Evolutionary conservation across 1,140 invertebrate genomes (phyloP).

Genomic region (Cataglyphis hispanica): DNA sequence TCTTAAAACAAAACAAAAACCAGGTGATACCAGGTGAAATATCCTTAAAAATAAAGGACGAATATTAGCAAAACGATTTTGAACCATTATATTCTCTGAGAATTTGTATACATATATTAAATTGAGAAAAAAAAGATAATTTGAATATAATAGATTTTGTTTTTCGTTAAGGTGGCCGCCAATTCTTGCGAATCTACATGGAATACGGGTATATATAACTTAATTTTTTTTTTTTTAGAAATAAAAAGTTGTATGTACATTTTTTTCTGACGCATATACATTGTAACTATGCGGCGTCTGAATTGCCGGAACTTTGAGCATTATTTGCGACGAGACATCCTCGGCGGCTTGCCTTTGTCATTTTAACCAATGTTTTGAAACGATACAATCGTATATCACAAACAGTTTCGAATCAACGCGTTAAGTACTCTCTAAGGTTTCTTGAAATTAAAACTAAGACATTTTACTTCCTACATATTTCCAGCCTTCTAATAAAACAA

Average conservation of each 20-base stretch:
- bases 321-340: background rate
- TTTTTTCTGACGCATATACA: constrained; percentile 5
- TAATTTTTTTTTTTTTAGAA: constrained; percentile 30
- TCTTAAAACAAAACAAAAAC: constrained; percentile 18
- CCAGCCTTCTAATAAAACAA: constrained; percentile 14
- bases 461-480: constrained; percentile 1
- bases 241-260: constrained; percentile 41
- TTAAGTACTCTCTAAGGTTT: constrained; percentile 37
- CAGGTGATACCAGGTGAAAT: constrained; percentile 15
- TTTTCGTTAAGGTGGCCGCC: background rate
- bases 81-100: background rate
- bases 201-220: background rate
- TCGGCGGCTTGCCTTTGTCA: background rate
- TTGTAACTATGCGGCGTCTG: constrained; percentile 7
- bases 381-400: constrained; percentile 52
- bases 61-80: background rate
- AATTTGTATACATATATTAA: background rate
- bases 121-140: background rate
- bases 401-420: constrained; percentile 39
- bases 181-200: constrained; percentile 1
- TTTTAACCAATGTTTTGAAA: constrained; percentile 32
- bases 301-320: constrained; percentile 51
- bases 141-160: background rate
- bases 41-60: background rate
- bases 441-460: constrained; percentile 31